phyloP scores from a whole-genome alignment of 1,140 invertebrate species.

The Homarus americanus region DNA sequence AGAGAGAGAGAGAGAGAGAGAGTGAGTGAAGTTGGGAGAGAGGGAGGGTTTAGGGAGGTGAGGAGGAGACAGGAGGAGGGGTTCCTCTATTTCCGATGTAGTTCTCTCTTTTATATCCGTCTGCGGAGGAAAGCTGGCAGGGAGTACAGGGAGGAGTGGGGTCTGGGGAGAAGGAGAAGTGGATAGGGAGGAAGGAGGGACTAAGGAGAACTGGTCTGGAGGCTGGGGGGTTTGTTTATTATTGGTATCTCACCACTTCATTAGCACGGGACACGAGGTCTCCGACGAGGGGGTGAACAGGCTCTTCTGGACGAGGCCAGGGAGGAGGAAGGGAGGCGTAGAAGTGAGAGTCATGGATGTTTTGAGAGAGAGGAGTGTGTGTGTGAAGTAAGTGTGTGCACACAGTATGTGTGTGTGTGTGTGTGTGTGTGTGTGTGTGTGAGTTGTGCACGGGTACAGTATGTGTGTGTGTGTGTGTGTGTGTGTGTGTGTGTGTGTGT shows the following conservation, averaged over 20 bases:
- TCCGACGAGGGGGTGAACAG: background rate
- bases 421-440: constrained; percentile 37
- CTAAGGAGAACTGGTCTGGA: constrained; percentile 14
- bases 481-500: constrained; percentile 28
- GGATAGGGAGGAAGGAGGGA: background rate
- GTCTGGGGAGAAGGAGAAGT: background rate
- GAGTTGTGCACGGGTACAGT: no score
- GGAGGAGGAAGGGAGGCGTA: background rate
- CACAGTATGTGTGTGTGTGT: constrained; percentile 25
- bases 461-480: constrained; percentile 27
- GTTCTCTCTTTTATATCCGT: constrained; percentile 24
- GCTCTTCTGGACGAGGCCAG: background rate
- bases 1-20: background rate
- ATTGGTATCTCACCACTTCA: constrained; percentile 48
- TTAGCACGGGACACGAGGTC: constrained; percentile 36
- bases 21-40: background rate
- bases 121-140: background rate
- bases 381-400: no score
- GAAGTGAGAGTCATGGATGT: background rate
- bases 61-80: background rate
- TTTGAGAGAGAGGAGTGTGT: background rate
- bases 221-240: constrained; percentile 46
- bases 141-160: background rate
- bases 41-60: background rate
- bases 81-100: constrained; percentile 10